Base-by-base conservation (phyloP, 2,797 vertebrate species). In the Parauchenoglanis punctatus region DNA sequence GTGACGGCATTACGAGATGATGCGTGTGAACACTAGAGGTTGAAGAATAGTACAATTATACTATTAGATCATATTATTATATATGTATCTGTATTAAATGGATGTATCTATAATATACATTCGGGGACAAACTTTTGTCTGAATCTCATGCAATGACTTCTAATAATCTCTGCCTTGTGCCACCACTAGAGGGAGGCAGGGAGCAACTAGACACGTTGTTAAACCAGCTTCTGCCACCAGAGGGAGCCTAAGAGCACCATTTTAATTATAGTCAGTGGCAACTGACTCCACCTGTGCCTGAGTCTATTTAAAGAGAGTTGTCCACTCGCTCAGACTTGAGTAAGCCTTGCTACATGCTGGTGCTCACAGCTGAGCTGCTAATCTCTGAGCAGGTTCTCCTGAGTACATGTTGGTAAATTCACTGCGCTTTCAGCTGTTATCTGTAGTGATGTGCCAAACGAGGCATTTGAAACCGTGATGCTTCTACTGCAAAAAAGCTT, bases 1-100 rank as follows among this genome's bases (percentile, higher is more conserved):
- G 97, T 97, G 1, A 97, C 95, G 0, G 95, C 94, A 40, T 96
- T 96, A 0, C 4, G 12, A 2, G 46, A 7, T 76, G 68, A 17
- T 72, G 35, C 7, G 1, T 23, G 40, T 12, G 15, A 68, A 67
- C 6, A 25, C 18, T 52, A 52, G 63, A 65, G 10, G 6, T 11
- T 67, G n/a, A 31, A 28, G 1, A n/a, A 31, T 68, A 23, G 23
- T 13, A 49, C 25, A n/a, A 25, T 23, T 25, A 23, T 2, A 73
- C 7, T 3, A n/a, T 49, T 17, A 54, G 8, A 25, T 73, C 20
- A 10, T 4, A 72, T 11, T 44, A 75, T 49, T 4, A 25, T 10
- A 44, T 75, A 23, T 7, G 1, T 61, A 61, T 63, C 2, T 63
- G 8, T 25, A 23, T 61, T 2, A 7, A 61, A 61, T 23, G 8